A percentile compares a stretch with the other conserved stretches of the same genome.
phyloP scores from a whole-genome alignment of 2,888 invertebrate species.

The Lasioglossum leucozonium region DNA sequence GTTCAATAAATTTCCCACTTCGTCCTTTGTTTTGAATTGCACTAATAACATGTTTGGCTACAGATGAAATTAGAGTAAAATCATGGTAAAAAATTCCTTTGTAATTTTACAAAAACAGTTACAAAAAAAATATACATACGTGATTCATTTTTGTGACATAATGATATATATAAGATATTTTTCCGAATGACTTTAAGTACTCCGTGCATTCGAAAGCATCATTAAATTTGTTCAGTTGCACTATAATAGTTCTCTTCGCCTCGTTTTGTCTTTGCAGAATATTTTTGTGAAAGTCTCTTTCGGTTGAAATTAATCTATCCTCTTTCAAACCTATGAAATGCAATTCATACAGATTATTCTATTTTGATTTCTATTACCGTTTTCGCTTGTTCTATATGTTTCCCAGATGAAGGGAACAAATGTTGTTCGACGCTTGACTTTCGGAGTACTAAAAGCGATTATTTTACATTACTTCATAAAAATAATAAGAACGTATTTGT shows the following conservation, averaged over 20 bases:
- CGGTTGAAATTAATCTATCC: rapidly evolving
- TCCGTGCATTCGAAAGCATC: slow-evolving; percentile 89
- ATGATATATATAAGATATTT: slow-evolving; percentile 88
- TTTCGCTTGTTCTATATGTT: background rate
- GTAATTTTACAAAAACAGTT: background rate
- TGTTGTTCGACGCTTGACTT: background rate
- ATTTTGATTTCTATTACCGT: background rate
- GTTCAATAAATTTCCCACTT: slow-evolving; percentile 86
- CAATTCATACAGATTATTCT: background rate
- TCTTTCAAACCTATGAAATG: slow-evolving; percentile 3
- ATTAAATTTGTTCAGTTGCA: slow-evolving; percentile 89
- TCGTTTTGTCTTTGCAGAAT: slow-evolving; percentile 86
- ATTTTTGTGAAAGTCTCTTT: background rate
- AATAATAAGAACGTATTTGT: background rate
- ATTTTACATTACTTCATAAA: too few species aligned
- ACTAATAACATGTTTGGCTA: slow-evolving; percentile 90
- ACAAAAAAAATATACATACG: slow-evolving; percentile 75
- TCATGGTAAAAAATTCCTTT: background rate
- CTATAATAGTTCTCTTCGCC: slow-evolving; percentile 89
- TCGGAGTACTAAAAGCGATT: background rate
- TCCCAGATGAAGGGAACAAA: background rate
- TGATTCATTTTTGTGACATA: slow-evolving; percentile 85
- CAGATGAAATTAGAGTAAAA: background rate
- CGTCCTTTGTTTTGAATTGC: slow-evolving; percentile 88
- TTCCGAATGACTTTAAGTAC: slow-evolving; percentile 89